phyloP scores from a whole-genome alignment of 2,888 invertebrate species.

The Sclerodermus sp. region DNA sequence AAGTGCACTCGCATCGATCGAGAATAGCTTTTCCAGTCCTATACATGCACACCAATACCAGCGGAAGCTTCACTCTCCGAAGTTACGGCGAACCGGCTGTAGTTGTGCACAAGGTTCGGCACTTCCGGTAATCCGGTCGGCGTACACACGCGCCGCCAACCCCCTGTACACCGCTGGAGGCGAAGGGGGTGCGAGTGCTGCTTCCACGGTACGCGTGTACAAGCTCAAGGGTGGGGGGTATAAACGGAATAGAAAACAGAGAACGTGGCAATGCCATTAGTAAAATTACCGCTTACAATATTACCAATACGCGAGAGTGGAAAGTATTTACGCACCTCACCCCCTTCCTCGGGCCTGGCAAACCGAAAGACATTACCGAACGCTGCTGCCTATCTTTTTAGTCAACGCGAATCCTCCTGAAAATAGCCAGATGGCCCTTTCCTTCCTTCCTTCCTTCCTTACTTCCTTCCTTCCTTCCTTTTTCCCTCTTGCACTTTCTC shows the following conservation, averaged over 20 bases:
- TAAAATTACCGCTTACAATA: slow-evolving; percentile 50
- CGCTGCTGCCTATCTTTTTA: too few species aligned
- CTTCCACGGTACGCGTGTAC: slow-evolving; percentile 9
- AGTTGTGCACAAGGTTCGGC: slow-evolving; percentile 15
- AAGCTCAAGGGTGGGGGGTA: slow-evolving; percentile 7
- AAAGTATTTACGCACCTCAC: slow-evolving; percentile 20
- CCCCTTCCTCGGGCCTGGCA: neutral
- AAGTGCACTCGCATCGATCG: slow-evolving; percentile 5
- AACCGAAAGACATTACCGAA: too few species aligned
- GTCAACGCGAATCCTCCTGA: too few species aligned
- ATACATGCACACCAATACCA: neutral
- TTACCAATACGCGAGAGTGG: slow-evolving; percentile 46
- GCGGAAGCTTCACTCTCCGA: neutral
- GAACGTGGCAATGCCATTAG: slow-evolving; percentile 48
- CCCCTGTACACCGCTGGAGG: neutral
- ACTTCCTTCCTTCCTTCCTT: too few species aligned
- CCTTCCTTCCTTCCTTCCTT: too few species aligned
- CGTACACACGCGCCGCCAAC: slow-evolving; percentile 3
- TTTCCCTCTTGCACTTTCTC: too few species aligned
- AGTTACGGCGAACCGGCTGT: slow-evolving; percentile 5
- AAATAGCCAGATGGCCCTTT: too few species aligned
- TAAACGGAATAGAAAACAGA: slow-evolving; percentile 37
- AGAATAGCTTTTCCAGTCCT: neutral
- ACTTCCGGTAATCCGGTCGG: slow-evolving; percentile 23
- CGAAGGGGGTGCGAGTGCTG: neutral